These are phyloP conservation scores for Arenaria interpres DNA, from an alignment of 2,113 vertebrate genomes.

Conservation along the genomic window DNA sequence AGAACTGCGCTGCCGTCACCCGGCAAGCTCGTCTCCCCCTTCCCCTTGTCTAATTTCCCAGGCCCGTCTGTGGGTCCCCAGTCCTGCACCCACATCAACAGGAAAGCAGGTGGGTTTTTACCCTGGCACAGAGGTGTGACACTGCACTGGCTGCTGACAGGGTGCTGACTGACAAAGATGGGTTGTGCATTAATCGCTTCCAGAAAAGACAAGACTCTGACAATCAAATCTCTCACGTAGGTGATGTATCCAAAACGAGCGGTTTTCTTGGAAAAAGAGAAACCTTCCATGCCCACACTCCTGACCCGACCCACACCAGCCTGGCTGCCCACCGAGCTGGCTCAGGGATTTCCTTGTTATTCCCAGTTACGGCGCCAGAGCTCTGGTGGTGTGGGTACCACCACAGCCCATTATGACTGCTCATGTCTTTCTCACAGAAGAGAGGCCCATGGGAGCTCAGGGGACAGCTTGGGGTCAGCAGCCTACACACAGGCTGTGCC, in stretches of 20 bases:
- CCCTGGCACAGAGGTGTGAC: neutral
- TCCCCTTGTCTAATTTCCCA: neutral
- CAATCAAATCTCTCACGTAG: accelerated
- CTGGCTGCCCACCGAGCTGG: neutral
- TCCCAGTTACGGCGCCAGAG: neutral
- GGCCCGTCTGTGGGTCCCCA: neutral
- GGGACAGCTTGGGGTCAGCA: accelerated
- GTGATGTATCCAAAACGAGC: accelerated
- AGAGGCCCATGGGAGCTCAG: accelerated
- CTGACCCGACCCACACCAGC: accelerated
- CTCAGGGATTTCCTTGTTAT: neutral
- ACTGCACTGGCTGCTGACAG: no score
- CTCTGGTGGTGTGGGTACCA: neutral
- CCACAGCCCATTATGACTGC: accelerated
- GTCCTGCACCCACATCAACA: neutral
- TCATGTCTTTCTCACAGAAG: accelerated
- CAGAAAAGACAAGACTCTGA: neutral
- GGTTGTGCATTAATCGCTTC: neutral
- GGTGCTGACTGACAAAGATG: accelerated
- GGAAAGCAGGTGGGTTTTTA: neutral
- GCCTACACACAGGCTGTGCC: neutral
- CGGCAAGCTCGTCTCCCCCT: neutral
- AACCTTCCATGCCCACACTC: neutral
- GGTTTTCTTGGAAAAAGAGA: accelerated
- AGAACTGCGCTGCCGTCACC: accelerated